Evolutionary conservation across 2,797 vertebrate species (phyloP).

Genomic region (Pseudochaenichthys georgianus): DNA sequence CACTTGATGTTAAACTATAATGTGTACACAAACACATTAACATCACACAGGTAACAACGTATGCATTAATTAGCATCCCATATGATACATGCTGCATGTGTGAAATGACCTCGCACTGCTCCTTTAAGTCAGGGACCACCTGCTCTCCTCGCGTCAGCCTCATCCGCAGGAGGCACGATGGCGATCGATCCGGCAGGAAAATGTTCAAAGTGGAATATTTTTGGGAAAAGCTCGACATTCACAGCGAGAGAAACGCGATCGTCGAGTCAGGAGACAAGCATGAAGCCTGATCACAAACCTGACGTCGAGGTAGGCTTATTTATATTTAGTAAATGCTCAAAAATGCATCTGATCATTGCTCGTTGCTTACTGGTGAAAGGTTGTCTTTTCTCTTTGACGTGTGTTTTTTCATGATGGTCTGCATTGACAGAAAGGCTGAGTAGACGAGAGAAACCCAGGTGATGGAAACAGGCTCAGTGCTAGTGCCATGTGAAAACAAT

Average conservation of each 20-base stretch:
- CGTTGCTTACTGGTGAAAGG: not conserved
- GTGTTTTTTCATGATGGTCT: not conserved
- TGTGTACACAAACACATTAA: not conserved
- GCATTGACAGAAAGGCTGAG: not conserved
- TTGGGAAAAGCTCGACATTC: slow-evolving; percentile 35
- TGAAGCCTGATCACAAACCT: not conserved
- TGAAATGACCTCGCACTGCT: slow-evolving; percentile 38
- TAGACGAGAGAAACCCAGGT: not conserved
- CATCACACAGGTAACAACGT: not conserved
- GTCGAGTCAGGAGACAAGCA: slow-evolving; percentile 2
- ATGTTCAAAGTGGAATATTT: slow-evolving; percentile 53
- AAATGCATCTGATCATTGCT: not conserved
- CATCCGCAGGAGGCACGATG: slow-evolving; percentile 62
- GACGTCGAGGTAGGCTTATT: slow-evolving; percentile 45
- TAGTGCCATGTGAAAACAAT: not conserved
- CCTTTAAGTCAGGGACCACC: slow-evolving; percentile 74
- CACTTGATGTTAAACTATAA: no score
- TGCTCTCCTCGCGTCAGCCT: slow-evolving; percentile 71
- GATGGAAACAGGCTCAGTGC: not conserved
- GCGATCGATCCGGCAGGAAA: slow-evolving; percentile 61
- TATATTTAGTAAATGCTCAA: not conserved
- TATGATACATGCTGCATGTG: not conserved
- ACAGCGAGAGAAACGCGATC: not conserved
- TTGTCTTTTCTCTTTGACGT: not conserved
- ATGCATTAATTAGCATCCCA: not conserved